A percentile compares a stretch with the other conserved stretches of the same genome.
Conservation (phyloP, 2,888 invertebrate species). For the Choristoneura rosaceana region DNA sequence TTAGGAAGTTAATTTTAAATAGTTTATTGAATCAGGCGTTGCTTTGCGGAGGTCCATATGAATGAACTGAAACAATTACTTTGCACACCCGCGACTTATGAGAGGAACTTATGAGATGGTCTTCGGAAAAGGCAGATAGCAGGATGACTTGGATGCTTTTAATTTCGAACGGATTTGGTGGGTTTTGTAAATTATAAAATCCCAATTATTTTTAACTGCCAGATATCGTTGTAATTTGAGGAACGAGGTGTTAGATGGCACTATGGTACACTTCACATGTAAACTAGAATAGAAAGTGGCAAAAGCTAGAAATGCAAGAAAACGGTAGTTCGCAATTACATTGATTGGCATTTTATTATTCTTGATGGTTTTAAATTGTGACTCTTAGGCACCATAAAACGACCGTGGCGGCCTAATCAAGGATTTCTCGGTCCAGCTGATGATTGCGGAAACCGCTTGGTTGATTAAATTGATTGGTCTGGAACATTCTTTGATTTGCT, state of each 20-base stretch:
- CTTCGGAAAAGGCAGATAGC: too few relatives aligned
- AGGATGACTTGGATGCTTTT: too few relatives aligned
- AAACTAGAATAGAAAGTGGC: conserved; percentile 22
- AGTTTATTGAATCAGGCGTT: too few relatives aligned
- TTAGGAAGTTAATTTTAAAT: too few relatives aligned
- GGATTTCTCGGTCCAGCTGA: conserved; percentile 10
- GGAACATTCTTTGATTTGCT: conserved; percentile 10
- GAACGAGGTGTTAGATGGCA: conserved; percentile 5
- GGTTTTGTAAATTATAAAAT: too few relatives aligned
- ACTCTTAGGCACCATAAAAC: conserved; percentile 15
- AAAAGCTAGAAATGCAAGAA: conserved; percentile 14
- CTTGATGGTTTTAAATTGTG: conserved; percentile 3
- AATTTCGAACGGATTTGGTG: too few relatives aligned
- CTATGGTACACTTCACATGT: conserved; percentile 22
- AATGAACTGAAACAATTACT: too few relatives aligned
- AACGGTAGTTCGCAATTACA: conserved; percentile 30
- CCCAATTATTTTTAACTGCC: background rate
- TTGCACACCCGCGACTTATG: too few relatives aligned
- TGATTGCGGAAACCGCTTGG: background rate
- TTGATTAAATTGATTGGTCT: conserved; percentile 11
- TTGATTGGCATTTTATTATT: conserved; percentile 28
- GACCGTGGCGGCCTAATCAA: conserved; percentile 17
- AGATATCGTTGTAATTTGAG: conserved; percentile 2
- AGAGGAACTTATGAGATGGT: background rate
- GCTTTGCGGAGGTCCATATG: too few relatives aligned